A percentile compares a stretch with the other conserved stretches of the same genome.
phyloP scores from a whole-genome alignment of 2,797 vertebrate genomes.

The Hyperoplus lanceolatus region DNA sequence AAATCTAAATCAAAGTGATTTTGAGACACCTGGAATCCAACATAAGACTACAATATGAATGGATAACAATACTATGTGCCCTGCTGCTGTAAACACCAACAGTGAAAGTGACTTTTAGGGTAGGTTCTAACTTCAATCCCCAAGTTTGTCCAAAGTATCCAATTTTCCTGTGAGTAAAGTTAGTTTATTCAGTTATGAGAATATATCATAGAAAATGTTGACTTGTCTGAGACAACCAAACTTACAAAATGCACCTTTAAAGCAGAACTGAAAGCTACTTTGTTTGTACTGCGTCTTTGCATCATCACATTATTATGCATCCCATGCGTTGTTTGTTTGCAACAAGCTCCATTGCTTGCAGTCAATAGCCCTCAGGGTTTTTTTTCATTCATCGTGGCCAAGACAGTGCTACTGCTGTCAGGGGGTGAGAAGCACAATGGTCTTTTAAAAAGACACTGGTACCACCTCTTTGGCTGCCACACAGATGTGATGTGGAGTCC shows the following conservation, averaged over 20 bases:
- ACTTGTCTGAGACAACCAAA: too few species aligned
- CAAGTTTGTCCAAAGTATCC: too few species aligned
- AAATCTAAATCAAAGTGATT: too few species aligned
- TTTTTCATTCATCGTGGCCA: conserved; percentile 57
- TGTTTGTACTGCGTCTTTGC: conserved; percentile 12
- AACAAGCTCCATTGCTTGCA: conserved; percentile 65
- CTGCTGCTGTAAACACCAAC: too few species aligned
- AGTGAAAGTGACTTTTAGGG: too few species aligned
- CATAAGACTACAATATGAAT: too few species aligned
- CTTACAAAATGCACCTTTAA: background rate
- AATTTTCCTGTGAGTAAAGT: too few species aligned
- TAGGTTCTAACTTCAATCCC: too few species aligned
- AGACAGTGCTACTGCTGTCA: conserved; percentile 78
- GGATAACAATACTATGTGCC: too few species aligned
- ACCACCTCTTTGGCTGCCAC: conserved; percentile 79
- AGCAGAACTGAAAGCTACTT: conserved; percentile 16
- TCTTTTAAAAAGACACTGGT: conserved; percentile 70
- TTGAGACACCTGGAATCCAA: too few species aligned
- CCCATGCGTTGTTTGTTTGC: conserved; percentile 64
- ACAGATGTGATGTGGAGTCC: conserved; percentile 65
- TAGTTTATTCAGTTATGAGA: too few species aligned
- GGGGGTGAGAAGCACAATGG: conserved; percentile 74
- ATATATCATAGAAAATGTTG: too few species aligned
- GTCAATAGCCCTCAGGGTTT: conserved; percentile 69
- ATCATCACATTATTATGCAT: conserved; percentile 74